phyloP scores from a whole-genome alignment of 1,140 invertebrate species.

The Tenebrio molitor region DNA sequence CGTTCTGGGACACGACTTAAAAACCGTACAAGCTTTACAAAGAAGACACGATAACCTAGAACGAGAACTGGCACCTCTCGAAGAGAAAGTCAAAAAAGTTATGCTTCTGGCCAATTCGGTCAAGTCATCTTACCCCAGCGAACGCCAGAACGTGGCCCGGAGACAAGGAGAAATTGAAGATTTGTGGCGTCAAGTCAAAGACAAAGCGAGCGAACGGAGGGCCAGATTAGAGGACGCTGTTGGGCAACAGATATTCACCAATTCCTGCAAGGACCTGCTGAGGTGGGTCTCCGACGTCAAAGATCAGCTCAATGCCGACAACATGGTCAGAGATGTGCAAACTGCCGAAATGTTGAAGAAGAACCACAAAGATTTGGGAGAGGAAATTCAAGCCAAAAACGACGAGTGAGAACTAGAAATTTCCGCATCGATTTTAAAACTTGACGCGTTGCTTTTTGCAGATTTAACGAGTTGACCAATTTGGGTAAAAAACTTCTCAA shows the following conservation, averaged over 20 bases:
- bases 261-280: slow-evolving; percentile 83
- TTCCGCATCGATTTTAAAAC: slow-evolving; percentile 61
- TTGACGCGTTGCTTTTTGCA: slow-evolving; percentile 62
- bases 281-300: slow-evolving; percentile 86
- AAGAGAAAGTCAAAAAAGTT: slow-evolving; percentile 90
- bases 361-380: slow-evolving; percentile 90
- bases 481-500: slow-evolving; percentile 82
- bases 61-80: slow-evolving; percentile 88
- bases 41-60: slow-evolving; percentile 91
- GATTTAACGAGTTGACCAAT: slow-evolving; percentile 83
- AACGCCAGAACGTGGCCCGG: slow-evolving; percentile 86
- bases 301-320: slow-evolving; percentile 85
- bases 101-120: slow-evolving; percentile 87
- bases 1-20: slow-evolving; percentile 86
- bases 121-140: slow-evolving; percentile 91
- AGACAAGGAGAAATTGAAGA: slow-evolving; percentile 88
- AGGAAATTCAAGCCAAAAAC: slow-evolving; percentile 92
- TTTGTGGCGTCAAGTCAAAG: slow-evolving; percentile 90
- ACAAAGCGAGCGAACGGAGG: slow-evolving; percentile 85
- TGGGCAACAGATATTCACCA: slow-evolving; percentile 95
- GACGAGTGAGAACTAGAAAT: no score
- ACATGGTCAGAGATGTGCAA: slow-evolving; percentile 87
- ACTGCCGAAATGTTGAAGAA: slow-evolving; percentile 93
- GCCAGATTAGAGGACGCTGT: slow-evolving; percentile 91
- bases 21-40: slow-evolving; percentile 92